Evolutionary conservation across 2,113 vertebrate genomes (phyloP).

Genomic region (Tor tambroides): DNA sequence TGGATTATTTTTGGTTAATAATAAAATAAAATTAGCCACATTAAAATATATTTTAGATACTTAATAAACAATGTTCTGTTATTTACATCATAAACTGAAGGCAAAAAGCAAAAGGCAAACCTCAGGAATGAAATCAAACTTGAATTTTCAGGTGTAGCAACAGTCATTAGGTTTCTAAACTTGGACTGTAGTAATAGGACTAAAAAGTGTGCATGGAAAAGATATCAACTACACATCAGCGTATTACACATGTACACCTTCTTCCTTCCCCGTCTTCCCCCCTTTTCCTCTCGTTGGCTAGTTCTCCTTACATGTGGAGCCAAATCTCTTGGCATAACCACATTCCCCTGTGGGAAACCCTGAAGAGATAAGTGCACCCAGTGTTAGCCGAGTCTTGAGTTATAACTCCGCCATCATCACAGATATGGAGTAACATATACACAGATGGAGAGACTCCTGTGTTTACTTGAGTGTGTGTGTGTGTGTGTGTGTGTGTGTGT

Average conservation of each 20-base stretch:
- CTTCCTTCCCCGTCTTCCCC: background rate
- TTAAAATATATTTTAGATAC: background rate
- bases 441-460: conserved; percentile 16
- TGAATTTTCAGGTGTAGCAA: background rate
- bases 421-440: conserved; percentile 17
- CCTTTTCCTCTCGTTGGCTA: background rate
- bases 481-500: background rate
- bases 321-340: conserved; percentile 25
- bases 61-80: background rate
- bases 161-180: background rate
- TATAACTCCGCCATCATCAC: background rate
- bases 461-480: conserved; percentile 1
- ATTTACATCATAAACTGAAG: background rate
- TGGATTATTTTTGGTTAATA: background rate
- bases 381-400: background rate
- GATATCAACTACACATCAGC: background rate
- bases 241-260: background rate
- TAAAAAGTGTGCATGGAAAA: conserved; percentile 2
- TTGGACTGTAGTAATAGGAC: background rate
- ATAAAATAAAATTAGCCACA: background rate
- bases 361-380: conserved; percentile 11
- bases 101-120: background rate
- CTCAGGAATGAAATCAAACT: background rate
- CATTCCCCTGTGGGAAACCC: conserved; percentile 27
- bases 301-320: background rate